Evolutionary conservation across 2,113 vertebrate species (phyloP).

Genomic region (Oryzias melastigma): DNA sequence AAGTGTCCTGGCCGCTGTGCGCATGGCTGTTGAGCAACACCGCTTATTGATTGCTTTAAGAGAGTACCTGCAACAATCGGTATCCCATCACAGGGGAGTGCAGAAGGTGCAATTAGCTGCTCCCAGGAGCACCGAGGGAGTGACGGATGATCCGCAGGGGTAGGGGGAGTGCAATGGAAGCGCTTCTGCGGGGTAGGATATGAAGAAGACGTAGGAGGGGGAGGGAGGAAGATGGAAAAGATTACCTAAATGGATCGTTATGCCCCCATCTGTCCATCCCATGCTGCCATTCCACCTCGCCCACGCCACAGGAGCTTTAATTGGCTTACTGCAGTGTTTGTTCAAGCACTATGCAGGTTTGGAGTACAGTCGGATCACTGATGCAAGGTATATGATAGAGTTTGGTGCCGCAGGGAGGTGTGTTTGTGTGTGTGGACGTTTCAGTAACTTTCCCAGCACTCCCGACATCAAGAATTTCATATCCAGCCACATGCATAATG

Average conservation of each 20-base stretch:
- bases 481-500: constrained; percentile 61
- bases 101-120: constrained; percentile 76
- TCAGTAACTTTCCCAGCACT: constrained; percentile 21
- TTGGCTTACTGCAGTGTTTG: constrained; percentile 72
- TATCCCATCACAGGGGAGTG: constrained; percentile 73
- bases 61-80: constrained; percentile 66
- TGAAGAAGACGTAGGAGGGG: constrained; percentile 14
- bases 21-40: constrained; percentile 60
- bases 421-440: constrained; percentile 15
- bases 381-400: constrained; percentile 59
- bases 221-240: constrained; percentile 20
- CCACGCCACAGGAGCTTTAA: constrained; percentile 73
- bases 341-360: constrained; percentile 67
- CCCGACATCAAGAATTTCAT: constrained; percentile 43
- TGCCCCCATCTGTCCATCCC: constrained; percentile 70
- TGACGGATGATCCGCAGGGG: constrained; percentile 66
- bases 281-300: constrained; percentile 56
- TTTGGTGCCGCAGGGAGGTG: constrained; percentile 37
- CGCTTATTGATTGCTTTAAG: constrained; percentile 72
- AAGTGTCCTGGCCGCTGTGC: no score
- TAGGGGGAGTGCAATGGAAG: constrained; percentile 25
- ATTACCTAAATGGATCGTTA: constrained; percentile 70
- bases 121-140: constrained; percentile 65
- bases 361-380: constrained; percentile 62
- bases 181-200: constrained; percentile 10